Conservation (phyloP, 2,797 vertebrate species). For the Poecile montanus region DNA sequence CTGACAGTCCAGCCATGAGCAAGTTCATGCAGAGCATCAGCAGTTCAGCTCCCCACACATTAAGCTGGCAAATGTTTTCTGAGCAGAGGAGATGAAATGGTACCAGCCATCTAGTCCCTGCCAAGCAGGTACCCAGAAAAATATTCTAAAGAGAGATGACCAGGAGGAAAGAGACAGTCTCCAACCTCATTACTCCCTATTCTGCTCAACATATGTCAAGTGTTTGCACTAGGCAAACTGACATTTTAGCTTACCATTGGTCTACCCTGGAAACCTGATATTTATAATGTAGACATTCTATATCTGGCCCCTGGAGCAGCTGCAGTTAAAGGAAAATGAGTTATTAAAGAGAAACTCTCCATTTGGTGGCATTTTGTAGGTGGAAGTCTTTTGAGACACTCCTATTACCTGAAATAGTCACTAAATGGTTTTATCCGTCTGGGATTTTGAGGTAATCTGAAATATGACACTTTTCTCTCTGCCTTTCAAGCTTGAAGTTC, state of each 20-base stretch:
- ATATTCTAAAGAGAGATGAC: slow-evolving; percentile 8
- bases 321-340: slow-evolving; percentile 16
- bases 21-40: slow-evolving; percentile 9
- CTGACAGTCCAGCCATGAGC: slow-evolving; percentile 18
- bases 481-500: not conserved
- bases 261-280: slow-evolving; percentile 31
- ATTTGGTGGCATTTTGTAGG: slow-evolving; percentile 6
- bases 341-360: slow-evolving; percentile 22
- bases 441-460: not conserved
- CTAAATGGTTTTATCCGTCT: not conserved
- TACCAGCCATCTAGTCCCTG: not conserved
- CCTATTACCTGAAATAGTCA: not conserved
- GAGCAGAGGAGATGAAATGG: not conserved
- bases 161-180: slow-evolving; percentile 31
- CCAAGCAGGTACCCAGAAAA: not conserved
- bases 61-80: not conserved
- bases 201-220: slow-evolving; percentile 26
- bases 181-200: slow-evolving; percentile 20
- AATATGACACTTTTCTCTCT: not conserved
- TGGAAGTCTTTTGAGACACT: not conserved
- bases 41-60: not conserved
- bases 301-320: slow-evolving; percentile 5
- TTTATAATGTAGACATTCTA: slow-evolving; percentile 46
- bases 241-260: slow-evolving; percentile 16
- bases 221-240: slow-evolving; percentile 28